These are phyloP conservation scores for Trichechus manatus DNA, from an alignment of 2,113 vertebrate species.

Conservation along the genomic window DNA sequence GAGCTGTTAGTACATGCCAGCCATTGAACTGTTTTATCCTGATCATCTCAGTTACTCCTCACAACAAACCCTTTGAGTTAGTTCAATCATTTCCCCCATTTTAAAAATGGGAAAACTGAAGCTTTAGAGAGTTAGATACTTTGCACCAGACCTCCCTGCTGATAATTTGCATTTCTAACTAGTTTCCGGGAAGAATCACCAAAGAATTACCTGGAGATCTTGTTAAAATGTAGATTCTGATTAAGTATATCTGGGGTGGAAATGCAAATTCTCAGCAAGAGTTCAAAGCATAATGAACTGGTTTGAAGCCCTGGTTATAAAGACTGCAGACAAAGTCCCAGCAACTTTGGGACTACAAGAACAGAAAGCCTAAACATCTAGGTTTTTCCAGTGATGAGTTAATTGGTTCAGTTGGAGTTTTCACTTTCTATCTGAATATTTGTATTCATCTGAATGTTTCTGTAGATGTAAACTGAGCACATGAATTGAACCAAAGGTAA, in stretches of 20 bases:
- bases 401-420: neutral
- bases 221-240: too few relatives aligned
- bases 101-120: slow-evolving; percentile 15
- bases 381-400: neutral
- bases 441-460: slow-evolving; percentile 44
- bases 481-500: slow-evolving; percentile 35
- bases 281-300: too few relatives aligned
- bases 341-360: neutral
- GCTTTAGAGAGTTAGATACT: neutral
- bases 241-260: too few relatives aligned
- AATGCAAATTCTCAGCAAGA: too few relatives aligned
- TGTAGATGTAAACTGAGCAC: neutral
- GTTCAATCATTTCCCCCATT: neutral
- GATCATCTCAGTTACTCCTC: neutral
- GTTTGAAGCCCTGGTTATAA: neutral
- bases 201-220: too few relatives aligned
- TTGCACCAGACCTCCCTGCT: neutral
- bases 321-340: neutral
- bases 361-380: neutral
- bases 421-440: slow-evolving; percentile 20
- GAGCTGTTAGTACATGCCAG: neutral
- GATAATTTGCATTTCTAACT: too few relatives aligned
- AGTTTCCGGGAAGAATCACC: too few relatives aligned
- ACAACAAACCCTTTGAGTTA: neutral
- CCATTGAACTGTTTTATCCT: neutral